These are phyloP conservation scores for Tetrax tetrax DNA, from an alignment of 2,113 vertebrate species.

Conservation along the genomic window DNA sequence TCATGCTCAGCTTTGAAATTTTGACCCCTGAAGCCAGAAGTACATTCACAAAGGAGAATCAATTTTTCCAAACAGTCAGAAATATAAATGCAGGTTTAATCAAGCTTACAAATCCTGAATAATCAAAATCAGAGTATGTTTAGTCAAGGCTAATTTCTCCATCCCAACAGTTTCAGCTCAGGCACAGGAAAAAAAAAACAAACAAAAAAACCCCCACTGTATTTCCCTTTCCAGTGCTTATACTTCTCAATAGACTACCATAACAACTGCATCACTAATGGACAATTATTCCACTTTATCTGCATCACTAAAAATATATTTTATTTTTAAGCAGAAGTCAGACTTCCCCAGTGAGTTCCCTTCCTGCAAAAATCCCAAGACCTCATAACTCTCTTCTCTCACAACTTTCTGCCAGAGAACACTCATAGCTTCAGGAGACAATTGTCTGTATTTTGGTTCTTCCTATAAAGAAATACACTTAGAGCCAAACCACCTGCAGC, in stretches of 20 bases:
- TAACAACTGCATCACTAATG: neutral
- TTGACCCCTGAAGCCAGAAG: constrained; percentile 27
- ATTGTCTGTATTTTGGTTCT: neutral
- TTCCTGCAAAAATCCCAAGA: neutral
- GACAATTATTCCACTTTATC: neutral
- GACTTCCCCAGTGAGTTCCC: neutral
- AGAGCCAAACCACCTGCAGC: neutral
- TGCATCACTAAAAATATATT: neutral
- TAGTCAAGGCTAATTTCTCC: neutral
- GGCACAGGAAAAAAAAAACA: neutral
- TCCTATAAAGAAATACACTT: neutral
- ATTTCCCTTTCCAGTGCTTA: neutral
- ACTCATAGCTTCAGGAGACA: neutral
- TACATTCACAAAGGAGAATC: neutral
- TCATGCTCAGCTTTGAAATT: neutral
- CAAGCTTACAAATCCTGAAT: neutral
- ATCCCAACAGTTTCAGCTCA: neutral
- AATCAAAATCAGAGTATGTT: neutral
- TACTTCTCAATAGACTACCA: neutral
- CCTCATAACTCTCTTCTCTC: neutral
- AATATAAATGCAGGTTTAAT: constrained; percentile 12
- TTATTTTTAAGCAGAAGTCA: neutral
- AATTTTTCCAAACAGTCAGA: neutral
- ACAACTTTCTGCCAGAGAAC: neutral
- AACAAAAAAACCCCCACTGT: neutral